phyloP scores from a whole-genome alignment of 2,797 vertebrate genomes.

The Anguilla anguilla region DNA sequence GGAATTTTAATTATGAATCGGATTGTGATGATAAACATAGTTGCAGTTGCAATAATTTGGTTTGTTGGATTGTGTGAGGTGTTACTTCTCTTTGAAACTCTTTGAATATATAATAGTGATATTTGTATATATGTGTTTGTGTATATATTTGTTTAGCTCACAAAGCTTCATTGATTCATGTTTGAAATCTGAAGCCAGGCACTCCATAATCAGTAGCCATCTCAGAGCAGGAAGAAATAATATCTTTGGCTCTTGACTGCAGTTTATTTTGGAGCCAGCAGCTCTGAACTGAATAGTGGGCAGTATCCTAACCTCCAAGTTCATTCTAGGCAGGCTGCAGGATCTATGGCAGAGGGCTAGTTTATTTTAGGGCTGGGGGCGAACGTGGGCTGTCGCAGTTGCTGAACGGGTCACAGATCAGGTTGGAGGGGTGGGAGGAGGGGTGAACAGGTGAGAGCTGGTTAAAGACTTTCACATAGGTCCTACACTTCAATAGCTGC shows the following conservation, averaged over 20 bases:
- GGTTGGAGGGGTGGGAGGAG: slow-evolving; percentile 72
- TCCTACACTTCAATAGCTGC: slow-evolving; percentile 16
- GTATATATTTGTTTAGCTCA: slow-evolving; percentile 33
- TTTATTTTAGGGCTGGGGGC: slow-evolving; percentile 50
- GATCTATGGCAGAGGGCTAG: slow-evolving; percentile 27
- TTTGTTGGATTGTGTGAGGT: slow-evolving; percentile 8
- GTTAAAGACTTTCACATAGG: background rate
- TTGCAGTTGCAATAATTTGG: slow-evolving; percentile 35
- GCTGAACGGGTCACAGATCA: slow-evolving; percentile 69
- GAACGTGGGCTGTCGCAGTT: slow-evolving; percentile 52
- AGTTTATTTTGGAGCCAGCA: slow-evolving; percentile 42
- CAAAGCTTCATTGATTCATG: slow-evolving; percentile 45
- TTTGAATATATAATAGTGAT: slow-evolving; percentile 18
- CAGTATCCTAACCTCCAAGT: background rate
- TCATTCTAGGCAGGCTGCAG: slow-evolving; percentile 35
- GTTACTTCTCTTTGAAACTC: background rate
- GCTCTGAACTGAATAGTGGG: slow-evolving; percentile 11
- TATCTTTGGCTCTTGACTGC: slow-evolving; percentile 37
- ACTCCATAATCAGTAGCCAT: background rate
- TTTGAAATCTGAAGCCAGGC: slow-evolving; percentile 37
- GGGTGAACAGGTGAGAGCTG: slow-evolving; percentile 31
- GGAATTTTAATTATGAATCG: slow-evolving; percentile 40
- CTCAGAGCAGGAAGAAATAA: slow-evolving; percentile 53
- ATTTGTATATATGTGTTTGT: background rate
- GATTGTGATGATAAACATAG: slow-evolving; percentile 26